phyloP scores from a whole-genome alignment of 2,797 vertebrate species.

The Sebastiscus albofasciatus region DNA sequence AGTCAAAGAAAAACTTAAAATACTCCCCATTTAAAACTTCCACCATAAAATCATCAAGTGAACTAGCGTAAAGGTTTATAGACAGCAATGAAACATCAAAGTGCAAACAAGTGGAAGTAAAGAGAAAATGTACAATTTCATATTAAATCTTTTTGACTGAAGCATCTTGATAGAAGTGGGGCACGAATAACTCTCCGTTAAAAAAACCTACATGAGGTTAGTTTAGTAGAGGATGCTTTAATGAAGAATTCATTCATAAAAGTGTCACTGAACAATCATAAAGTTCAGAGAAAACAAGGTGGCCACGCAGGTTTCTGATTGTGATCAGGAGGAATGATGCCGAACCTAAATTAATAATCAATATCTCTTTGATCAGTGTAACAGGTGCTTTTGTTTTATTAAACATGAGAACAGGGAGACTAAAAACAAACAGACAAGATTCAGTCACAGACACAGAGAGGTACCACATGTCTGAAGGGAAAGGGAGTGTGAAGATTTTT shows the following conservation, averaged over 20 bases:
- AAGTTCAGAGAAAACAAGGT: neutral
- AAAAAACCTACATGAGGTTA: neutral
- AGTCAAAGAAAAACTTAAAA: conserved; percentile 28
- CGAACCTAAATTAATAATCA: neutral
- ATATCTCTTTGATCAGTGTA: too few relatives aligned
- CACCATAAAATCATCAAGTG: conserved; percentile 25
- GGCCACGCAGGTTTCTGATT: neutral
- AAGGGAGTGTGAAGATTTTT: neutral
- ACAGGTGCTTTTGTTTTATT: neutral
- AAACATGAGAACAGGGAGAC: neutral
- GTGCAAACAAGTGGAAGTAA: conserved; percentile 42
- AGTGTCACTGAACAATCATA: neutral
- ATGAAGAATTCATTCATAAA: neutral
- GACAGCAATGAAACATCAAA: conserved; percentile 45
- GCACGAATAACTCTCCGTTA: neutral
- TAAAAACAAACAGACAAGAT: neutral
- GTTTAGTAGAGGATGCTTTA: neutral
- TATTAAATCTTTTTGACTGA: neutral
- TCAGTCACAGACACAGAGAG: neutral
- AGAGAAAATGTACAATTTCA: conserved; percentile 5
- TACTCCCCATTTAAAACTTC: neutral
- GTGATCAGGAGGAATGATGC: neutral
- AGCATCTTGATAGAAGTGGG: neutral
- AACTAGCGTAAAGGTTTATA: conserved; percentile 36
- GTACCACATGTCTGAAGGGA: too few relatives aligned